Conservation (phyloP, 1,140 invertebrate genomes). For the Catajapyx aquilonaris region DNA sequence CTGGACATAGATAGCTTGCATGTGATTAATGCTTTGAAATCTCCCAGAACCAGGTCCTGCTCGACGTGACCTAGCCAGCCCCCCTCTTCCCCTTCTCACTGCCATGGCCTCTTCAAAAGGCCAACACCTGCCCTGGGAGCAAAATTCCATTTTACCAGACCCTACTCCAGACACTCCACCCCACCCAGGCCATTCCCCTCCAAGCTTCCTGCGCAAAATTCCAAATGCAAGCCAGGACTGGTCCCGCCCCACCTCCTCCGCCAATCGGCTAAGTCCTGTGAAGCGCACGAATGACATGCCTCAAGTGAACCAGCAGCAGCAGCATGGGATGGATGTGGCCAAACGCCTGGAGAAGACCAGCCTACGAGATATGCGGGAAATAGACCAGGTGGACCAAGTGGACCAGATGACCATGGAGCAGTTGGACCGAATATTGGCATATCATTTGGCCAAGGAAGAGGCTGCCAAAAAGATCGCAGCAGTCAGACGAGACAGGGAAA, state of each 20-base stretch:
- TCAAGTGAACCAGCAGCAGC: too few species aligned
- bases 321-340: too few species aligned
- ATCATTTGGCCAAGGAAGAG: too few species aligned
- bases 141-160: conserved; percentile 1
- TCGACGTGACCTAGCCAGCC: conserved; percentile 9
- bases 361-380: too few species aligned
- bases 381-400: too few species aligned
- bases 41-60: conserved; percentile 1
- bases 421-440: too few species aligned
- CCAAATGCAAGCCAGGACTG: conserved; percentile 4
- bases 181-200: conserved; percentile 1
- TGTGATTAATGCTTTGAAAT: not conserved
- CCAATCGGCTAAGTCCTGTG: conserved; percentile 13
- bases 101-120: not conserved
- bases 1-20: conserved; percentile 26
- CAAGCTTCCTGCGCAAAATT: conserved; percentile 5
- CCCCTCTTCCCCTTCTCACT: too few species aligned
- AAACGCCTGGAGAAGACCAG: too few species aligned
- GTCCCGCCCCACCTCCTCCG: conserved; percentile 3
- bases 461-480: too few species aligned
- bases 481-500: too few species aligned
- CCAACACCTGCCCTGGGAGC: not conserved
- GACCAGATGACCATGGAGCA: too few species aligned
- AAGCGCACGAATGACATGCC: conserved; percentile 12
- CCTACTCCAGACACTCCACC: conserved; percentile 1